These are phyloP conservation scores for Tadarida brasiliensis DNA, from an alignment of 2,797 vertebrate species.

Conservation along the genomic window DNA sequence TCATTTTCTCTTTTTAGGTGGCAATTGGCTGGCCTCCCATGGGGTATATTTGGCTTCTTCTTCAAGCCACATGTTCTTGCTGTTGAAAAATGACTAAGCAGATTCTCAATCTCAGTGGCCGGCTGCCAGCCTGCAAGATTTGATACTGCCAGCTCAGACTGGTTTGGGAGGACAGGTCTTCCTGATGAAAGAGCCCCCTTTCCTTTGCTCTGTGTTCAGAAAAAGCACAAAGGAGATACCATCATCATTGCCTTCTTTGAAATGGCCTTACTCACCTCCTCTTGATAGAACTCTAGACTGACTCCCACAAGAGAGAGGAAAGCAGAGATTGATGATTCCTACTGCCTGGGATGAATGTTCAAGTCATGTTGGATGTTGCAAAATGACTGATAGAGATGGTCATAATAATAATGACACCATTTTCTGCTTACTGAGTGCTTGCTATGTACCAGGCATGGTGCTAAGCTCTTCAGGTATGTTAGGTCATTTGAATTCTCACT, in stretches of 20 bases:
- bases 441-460: not conserved
- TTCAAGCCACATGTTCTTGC: slow-evolving; percentile 71
- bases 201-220: slow-evolving; percentile 17
- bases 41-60: slow-evolving; percentile 82
- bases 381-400: not conserved
- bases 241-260: not conserved
- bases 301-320: not conserved
- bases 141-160: slow-evolving; percentile 55
- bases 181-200: not conserved
- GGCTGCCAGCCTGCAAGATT: slow-evolving; percentile 64
- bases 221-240: not conserved
- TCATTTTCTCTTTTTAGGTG: slow-evolving; percentile 83
- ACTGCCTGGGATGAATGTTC: not conserved
- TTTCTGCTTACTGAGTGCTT: not conserved
- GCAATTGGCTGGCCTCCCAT: slow-evolving; percentile 72
- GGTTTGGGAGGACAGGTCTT: not conserved
- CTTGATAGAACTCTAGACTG: not conserved
- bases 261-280: not conserved
- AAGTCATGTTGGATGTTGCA: not conserved
- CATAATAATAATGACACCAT: not conserved
- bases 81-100: slow-evolving; percentile 81
- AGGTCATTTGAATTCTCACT: not conserved
- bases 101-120: slow-evolving; percentile 73
- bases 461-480: not conserved
- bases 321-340: not conserved